Conservation (phyloP, 2,797 vertebrate species). For the Macrochelys suwanniensis region DNA sequence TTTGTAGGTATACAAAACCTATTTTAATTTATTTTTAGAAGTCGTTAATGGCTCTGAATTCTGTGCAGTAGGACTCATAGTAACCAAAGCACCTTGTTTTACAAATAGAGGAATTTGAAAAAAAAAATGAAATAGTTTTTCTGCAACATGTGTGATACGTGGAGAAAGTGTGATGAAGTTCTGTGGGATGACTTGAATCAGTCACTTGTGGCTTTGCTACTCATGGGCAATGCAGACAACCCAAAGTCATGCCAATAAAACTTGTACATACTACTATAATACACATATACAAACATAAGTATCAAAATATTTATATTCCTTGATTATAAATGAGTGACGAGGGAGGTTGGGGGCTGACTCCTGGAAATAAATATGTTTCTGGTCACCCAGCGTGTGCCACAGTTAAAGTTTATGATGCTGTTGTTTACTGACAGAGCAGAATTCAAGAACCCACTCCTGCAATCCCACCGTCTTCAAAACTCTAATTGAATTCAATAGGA, state of each 20-base stretch:
- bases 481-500: not conserved
- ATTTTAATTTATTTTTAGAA: not conserved
- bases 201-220: not conserved
- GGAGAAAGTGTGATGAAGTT: not conserved
- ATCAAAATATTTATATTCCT: not conserved
- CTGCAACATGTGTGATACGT: not conserved
- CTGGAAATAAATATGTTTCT: conserved; percentile 3
- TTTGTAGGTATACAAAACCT: not conserved
- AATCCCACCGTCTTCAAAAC: not conserved
- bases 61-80: conserved; percentile 12
- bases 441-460: not conserved
- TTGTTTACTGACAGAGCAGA: conserved; percentile 32
- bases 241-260: not conserved
- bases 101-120: conserved; percentile 15
- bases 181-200: not conserved
- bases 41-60: conserved; percentile 1
- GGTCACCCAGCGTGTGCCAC: not conserved
- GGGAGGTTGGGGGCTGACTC: not conserved
- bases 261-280: not conserved
- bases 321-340: not conserved
- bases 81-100: conserved; percentile 1
- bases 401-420: not conserved
- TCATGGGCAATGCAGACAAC: not conserved
- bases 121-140: conserved; percentile 17
- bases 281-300: not conserved